Evolutionary conservation across 1,140 invertebrate genomes (phyloP).

Genomic region (Chlorops oryzae): DNA sequence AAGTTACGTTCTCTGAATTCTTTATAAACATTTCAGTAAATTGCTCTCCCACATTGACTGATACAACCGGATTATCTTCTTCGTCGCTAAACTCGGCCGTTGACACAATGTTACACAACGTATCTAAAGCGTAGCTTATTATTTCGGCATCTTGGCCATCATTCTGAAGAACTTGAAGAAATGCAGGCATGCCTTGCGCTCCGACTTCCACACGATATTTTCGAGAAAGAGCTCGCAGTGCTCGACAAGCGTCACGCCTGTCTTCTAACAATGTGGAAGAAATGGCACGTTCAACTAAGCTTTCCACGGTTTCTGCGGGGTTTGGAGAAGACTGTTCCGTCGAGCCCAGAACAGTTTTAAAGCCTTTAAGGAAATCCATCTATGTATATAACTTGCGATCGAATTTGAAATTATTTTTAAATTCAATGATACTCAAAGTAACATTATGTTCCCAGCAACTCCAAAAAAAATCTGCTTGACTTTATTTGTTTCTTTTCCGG

Average conservation of each 20-base stretch:
- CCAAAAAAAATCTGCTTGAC: too few species aligned
- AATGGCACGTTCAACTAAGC: conserved; percentile 82
- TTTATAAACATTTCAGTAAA: conserved; percentile 99
- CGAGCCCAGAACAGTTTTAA: conserved; percentile 83
- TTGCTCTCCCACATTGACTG: conserved; percentile 76
- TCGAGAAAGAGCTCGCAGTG: conserved; percentile 86
- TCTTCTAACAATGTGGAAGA: conserved; percentile 92
- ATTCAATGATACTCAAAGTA: too few species aligned
- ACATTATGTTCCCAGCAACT: too few species aligned
- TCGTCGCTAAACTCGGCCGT: conserved; percentile 79
- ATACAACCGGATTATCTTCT: conserved; percentile 56
- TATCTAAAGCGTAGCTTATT: conserved; percentile 84
- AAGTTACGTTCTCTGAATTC: conserved; percentile 75
- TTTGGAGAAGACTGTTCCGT: conserved; percentile 66
- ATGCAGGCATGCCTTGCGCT: conserved; percentile 85
- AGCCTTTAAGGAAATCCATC: conserved; percentile 82
- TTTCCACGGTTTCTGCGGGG: conserved; percentile 86
- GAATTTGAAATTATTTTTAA: too few species aligned
- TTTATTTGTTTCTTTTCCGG: too few species aligned
- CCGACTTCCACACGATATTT: conserved; percentile 94
- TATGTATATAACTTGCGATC: background rate
- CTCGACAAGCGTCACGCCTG: conserved; percentile 90
- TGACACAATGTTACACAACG: conserved; percentile 83
- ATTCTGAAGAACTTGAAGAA: conserved; percentile 67
- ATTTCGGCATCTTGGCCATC: conserved; percentile 88